Percentiles rank a stretch among this genome's conserved stretches.
These are phyloP conservation scores for Crypturellus undulatus DNA, from an alignment of 2,113 vertebrate genomes.

Conservation along the genomic window DNA sequence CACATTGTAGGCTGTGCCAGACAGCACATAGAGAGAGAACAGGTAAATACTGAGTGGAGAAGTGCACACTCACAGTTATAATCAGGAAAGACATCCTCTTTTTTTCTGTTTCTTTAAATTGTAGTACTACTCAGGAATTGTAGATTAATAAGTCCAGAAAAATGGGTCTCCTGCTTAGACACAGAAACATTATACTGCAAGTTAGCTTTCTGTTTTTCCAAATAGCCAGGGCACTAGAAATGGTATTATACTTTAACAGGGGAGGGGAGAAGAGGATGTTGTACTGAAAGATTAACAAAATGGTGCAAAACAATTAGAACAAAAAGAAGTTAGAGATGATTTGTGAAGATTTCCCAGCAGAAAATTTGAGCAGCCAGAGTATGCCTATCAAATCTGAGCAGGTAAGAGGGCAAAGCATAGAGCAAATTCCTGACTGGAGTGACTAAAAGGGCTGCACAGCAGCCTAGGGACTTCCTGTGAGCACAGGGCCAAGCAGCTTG, in stretches of 20 bases:
- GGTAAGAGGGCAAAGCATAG: background rate
- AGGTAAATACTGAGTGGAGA: background rate
- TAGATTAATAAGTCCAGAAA: background rate
- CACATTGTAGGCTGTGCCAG: too few relatives aligned
- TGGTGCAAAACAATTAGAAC: background rate
- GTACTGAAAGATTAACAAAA: background rate
- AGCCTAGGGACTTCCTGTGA: fast-evolving
- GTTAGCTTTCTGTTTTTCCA: background rate
- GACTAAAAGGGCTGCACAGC: background rate
- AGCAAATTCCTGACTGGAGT: background rate
- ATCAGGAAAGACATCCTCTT: background rate
- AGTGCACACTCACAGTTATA: background rate
- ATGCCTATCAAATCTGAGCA: background rate
- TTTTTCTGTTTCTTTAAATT: constrained; percentile 4
- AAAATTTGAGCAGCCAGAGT: background rate
- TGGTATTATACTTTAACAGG: background rate
- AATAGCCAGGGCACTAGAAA: background rate
- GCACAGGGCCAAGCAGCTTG: background rate
- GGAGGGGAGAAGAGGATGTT: background rate
- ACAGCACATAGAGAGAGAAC: too few relatives aligned
- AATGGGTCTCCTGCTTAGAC: constrained; percentile 6
- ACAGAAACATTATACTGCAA: background rate
- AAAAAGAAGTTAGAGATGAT: constrained; percentile 11
- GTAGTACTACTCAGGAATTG: constrained; percentile 33
- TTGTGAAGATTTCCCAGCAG: background rate